A percentile compares a stretch with the other conserved stretches of the same genome.
These are phyloP conservation scores for Caenorhabditis sinica DNA, from an alignment of 2,888 invertebrate species.

Conservation along the genomic window DNA sequence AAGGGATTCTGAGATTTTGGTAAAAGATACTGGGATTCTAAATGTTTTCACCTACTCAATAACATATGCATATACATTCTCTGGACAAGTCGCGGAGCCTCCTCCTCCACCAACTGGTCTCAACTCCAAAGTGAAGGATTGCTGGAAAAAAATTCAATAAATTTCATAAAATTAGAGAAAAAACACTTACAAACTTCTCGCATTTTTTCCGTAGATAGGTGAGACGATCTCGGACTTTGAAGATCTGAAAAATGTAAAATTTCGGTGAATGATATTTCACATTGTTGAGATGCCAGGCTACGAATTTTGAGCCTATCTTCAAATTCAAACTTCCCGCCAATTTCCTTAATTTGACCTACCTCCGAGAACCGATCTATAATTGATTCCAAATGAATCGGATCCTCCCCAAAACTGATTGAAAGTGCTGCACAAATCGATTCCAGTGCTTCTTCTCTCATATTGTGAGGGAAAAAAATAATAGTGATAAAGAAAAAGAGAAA, in stretches of 20 bases:
- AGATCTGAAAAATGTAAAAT: conserved; percentile 50
- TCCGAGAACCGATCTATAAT: conserved; percentile 60
- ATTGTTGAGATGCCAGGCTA: too few relatives aligned
- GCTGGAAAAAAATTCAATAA: conserved; percentile 42
- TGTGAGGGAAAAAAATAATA: neutral
- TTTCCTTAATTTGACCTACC: too few relatives aligned
- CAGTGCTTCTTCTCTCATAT: conserved; percentile 62
- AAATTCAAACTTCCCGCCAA: too few relatives aligned
- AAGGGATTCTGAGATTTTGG: neutral
- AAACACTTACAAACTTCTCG: conserved; percentile 54
- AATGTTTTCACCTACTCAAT: conserved; percentile 44
- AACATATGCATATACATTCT: conserved; percentile 45
- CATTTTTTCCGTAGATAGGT: conserved; percentile 35
- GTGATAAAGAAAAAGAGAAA: neutral
- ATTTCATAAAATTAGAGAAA: conserved; percentile 5
- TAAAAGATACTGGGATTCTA: neutral
- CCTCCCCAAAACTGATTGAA: conserved; percentile 57
- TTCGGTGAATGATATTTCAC: too few relatives aligned
- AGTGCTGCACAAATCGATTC: conserved; percentile 65
- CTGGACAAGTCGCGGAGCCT: conserved; percentile 22
- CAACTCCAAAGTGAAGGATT: conserved; percentile 52
- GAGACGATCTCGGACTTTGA: conserved; percentile 37
- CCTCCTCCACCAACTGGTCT: conserved; percentile 20
- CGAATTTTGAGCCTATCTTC: too few relatives aligned
- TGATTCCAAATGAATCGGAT: conserved; percentile 37